Base-by-base conservation (phyloP, 1,140 invertebrate species). In the Antheraea pernyi region DNA sequence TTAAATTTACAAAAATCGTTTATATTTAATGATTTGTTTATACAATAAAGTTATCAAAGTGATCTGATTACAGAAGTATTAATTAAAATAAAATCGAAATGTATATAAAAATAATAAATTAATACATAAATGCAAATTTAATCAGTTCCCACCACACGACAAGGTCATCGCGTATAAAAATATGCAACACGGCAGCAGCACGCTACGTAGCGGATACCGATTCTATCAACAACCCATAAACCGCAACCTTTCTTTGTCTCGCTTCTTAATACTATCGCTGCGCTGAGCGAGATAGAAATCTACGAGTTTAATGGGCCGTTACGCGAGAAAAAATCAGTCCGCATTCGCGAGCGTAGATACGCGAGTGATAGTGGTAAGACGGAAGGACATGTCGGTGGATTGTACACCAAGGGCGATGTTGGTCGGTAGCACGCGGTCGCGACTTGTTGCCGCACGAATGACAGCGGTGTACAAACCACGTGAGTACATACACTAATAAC, bases 211-310 rank as follows among this genome's bases (percentile, higher is more conserved):
- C 87, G 89, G 90, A 92, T 92, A 92, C 89, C 90, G 90, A 91
- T 92, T 92, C 91, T 91, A 93, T 92, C 89, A 92, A 92, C 91
- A 92, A 92, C 90, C 89, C 82, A 92, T 91, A 92, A 92, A 92
- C 90, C 84, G 80, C 89, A 89, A 87, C 85, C 89, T 91, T 88
- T 93, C 92, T 89, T 91, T 92, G 88, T 92, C 91, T 89, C 83
- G 77, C 92, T 76, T 86, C 82, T 89, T 82, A 81, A 82, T 82
- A 79, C 72, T 75, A 76, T 79, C 80, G 78, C 70, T 77, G 68
- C 65, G 67, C 72, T 72, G 90, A 93, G 89, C 74, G 91, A 90
- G 92, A 93, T 84, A 84, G 85, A 86, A 89, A 83, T 84, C 84
- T 86, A 88, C 88, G 82, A 88, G 89, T 92, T 91, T 93, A 92